Conservation (phyloP, 2,888 invertebrate species). For the Hybos culiciformis region DNA sequence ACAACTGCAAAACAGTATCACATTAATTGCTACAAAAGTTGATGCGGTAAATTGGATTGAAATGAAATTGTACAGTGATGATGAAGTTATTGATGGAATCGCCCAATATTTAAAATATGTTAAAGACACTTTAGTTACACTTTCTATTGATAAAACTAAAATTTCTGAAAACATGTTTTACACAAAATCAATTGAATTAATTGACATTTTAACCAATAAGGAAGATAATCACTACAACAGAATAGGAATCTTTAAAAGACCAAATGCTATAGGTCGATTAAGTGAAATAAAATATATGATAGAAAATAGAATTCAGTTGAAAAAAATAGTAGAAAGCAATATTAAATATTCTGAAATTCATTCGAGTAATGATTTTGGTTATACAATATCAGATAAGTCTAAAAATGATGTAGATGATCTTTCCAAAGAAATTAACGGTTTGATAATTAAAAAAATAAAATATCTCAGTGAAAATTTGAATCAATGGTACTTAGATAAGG, state of each 20-base stretch:
- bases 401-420: neutral
- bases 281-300: neutral
- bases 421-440: neutral
- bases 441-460: neutral
- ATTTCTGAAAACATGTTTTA: too few species aligned
- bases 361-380: neutral
- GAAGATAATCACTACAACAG: neutral
- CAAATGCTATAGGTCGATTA: neutral
- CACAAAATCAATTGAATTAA: neutral
- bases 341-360: neutral
- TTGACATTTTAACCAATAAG: neutral
- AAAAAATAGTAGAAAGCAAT: neutral
- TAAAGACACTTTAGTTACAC: too few species aligned
- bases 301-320: neutral
- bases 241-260: neutral
- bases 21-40: too few species aligned
- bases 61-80: too few species aligned
- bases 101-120: too few species aligned
- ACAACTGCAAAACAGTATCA: too few species aligned
- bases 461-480: neutral
- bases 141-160: too few species aligned
- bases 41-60: too few species aligned
- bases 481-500: neutral
- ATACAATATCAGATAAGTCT: neutral
- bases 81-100: too few species aligned